Conservation (phyloP, 2,888 invertebrate genomes). For the Empis stercorea region DNA sequence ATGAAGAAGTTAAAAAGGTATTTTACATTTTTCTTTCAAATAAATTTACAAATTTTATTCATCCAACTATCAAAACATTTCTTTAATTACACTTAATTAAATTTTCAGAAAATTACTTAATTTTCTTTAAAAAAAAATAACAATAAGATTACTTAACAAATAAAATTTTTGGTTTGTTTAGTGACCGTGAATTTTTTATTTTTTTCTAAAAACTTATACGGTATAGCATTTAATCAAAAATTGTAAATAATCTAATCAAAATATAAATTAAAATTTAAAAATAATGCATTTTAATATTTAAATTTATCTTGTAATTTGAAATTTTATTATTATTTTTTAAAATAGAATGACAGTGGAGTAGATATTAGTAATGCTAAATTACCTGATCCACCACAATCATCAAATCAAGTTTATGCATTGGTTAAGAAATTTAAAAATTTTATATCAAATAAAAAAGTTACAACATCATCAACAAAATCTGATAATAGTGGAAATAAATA, state of each 20-base stretch:
- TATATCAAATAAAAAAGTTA: constrained; percentile 35
- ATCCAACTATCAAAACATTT: too few species aligned
- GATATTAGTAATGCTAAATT: constrained; percentile 42
- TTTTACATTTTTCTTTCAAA: constrained; percentile 7
- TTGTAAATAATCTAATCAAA: not conserved
- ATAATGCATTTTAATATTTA: too few species aligned
- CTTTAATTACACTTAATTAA: too few species aligned
- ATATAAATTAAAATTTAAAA: too few species aligned
- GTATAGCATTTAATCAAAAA: not conserved
- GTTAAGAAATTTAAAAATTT: constrained; percentile 55
- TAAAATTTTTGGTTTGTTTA: constrained; percentile 1
- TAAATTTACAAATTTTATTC: not conserved
- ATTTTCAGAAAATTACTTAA: too few species aligned
- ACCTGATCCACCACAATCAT: constrained; percentile 42
- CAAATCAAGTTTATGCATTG: constrained; percentile 49
- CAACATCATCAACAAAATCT: constrained; percentile 20
- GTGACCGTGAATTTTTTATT: constrained; percentile 2
- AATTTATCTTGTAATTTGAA: not conserved
- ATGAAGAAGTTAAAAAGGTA: constrained; percentile 29
- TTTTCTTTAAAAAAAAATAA: too few species aligned
- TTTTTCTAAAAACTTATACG: too few species aligned
- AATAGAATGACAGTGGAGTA: constrained; percentile 40
- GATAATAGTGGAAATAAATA: constrained; percentile 24
- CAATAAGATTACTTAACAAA: too few species aligned
- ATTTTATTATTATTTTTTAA: constrained; percentile 7